Conservation (phyloP, 1,140 invertebrate species). For the Drosophila ercepeae region DNA sequence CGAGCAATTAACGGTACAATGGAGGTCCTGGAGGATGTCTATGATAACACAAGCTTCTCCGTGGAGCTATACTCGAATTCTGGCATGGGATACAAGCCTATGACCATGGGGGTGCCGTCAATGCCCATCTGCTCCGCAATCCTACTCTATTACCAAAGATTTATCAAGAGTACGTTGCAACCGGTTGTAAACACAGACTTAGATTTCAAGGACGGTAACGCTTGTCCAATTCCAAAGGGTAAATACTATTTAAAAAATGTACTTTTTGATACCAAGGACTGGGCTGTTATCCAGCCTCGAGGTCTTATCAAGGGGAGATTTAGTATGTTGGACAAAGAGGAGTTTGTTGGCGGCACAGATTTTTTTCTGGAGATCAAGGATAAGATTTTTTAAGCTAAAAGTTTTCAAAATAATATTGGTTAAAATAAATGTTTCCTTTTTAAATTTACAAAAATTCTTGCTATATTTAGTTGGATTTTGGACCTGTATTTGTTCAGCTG, state of each 20-base stretch:
- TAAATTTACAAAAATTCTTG: too few relatives aligned
- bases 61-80: conserved; percentile 31
- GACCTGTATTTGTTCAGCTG: too few relatives aligned
- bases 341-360: conserved; percentile 8
- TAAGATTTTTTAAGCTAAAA: background rate
- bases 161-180: conserved; percentile 15
- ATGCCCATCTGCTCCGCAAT: conserved; percentile 18
- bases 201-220: conserved; percentile 13
- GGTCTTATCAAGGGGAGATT: conserved; percentile 27
- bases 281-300: conserved; percentile 23
- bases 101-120: conserved; percentile 21
- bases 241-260: conserved; percentile 38
- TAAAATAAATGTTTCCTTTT: too few relatives aligned
- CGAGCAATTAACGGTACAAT: conserved; percentile 37
- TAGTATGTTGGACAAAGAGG: background rate
- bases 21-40: conserved; percentile 18
- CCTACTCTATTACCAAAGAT: conserved; percentile 21
- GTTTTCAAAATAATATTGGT: too few relatives aligned
- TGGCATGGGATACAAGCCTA: conserved; percentile 34
- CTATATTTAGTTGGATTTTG: too few relatives aligned
- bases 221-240: conserved; percentile 27
- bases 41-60: conserved; percentile 5
- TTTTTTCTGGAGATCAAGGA: conserved; percentile 12
- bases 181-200: conserved; percentile 29
- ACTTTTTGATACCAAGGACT: conserved; percentile 19